A percentile compares a stretch with the other conserved stretches of the same genome.
These are phyloP conservation scores for Pseudolaguvia tuberculata DNA, from an alignment of 2,113 vertebrate genomes.

Conservation along the genomic window DNA sequence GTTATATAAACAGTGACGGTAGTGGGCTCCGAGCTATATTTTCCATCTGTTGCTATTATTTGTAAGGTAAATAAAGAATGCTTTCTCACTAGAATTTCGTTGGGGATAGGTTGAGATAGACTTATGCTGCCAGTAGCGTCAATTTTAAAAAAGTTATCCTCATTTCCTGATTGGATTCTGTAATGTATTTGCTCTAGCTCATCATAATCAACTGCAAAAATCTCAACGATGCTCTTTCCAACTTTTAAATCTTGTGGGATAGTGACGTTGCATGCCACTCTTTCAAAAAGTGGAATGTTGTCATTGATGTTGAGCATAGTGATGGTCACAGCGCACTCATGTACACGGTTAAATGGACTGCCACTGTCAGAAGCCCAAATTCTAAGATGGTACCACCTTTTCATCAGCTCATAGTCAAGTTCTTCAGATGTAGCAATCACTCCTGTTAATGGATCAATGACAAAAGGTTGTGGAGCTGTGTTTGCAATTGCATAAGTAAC, in stretches of 20 bases:
- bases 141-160: slow-evolving; percentile 77
- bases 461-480: slow-evolving; percentile 74
- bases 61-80: slow-evolving; percentile 70
- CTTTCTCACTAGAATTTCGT: slow-evolving; percentile 49
- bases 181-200: slow-evolving; percentile 87
- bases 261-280: slow-evolving; percentile 81
- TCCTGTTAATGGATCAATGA: slow-evolving; percentile 82
- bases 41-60: slow-evolving; percentile 83
- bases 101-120: slow-evolving; percentile 70
- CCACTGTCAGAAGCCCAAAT: slow-evolving; percentile 93
- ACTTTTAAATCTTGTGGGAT: slow-evolving; percentile 72
- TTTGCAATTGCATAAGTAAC: slow-evolving; percentile 80
- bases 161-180: slow-evolving; percentile 81
- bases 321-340: slow-evolving; percentile 80
- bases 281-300: slow-evolving; percentile 87
- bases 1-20: slow-evolving; percentile 79
- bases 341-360: slow-evolving; percentile 81
- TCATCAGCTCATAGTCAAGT: slow-evolving; percentile 93
- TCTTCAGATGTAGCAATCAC: slow-evolving; percentile 79
- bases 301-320: slow-evolving; percentile 89
- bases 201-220: slow-evolving; percentile 88
- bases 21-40: slow-evolving; percentile 74
- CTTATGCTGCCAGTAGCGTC: slow-evolving; percentile 78
- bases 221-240: slow-evolving; percentile 66
- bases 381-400: slow-evolving; percentile 79